Conservation (phyloP, 2,113 vertebrate genomes). For the Pyxicephalus adspersus region DNA sequence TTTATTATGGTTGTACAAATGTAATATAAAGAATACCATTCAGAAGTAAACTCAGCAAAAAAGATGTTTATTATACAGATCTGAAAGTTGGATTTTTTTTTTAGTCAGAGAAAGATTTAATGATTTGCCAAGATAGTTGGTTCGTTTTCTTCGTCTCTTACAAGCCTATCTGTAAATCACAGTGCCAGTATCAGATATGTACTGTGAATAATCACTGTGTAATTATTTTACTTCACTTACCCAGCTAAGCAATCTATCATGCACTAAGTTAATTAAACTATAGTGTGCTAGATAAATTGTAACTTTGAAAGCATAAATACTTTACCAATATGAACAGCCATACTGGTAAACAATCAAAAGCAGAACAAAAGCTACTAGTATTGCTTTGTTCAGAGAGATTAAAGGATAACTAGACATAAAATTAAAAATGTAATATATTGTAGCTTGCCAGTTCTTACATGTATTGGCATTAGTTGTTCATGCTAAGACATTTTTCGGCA, state of each 20-base stretch:
- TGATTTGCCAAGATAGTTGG: background rate
- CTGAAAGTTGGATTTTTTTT: background rate
- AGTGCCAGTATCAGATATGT: background rate
- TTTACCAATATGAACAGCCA: background rate
- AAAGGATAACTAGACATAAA: no score
- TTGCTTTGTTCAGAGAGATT: no score
- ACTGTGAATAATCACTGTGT: conserved; percentile 6
- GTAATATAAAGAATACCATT: background rate
- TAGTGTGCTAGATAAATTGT: background rate
- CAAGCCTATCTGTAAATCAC: background rate
- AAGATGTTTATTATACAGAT: background rate
- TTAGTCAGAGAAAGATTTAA: background rate
- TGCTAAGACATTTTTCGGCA: no score
- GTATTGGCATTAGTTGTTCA: no score
- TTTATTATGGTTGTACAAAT: background rate
- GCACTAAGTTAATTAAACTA: background rate
- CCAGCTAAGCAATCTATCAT: background rate
- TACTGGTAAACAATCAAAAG: background rate
- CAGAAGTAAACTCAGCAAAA: background rate
- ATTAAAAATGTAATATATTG: no score
- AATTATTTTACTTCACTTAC: background rate
- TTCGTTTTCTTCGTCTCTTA: no score
- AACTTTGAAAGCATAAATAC: background rate
- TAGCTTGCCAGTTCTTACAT: no score
- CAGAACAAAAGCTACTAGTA: no score